These are phyloP conservation scores for Fopius arisanus DNA, from an alignment of 1,140 invertebrate species.

Conservation along the genomic window DNA sequence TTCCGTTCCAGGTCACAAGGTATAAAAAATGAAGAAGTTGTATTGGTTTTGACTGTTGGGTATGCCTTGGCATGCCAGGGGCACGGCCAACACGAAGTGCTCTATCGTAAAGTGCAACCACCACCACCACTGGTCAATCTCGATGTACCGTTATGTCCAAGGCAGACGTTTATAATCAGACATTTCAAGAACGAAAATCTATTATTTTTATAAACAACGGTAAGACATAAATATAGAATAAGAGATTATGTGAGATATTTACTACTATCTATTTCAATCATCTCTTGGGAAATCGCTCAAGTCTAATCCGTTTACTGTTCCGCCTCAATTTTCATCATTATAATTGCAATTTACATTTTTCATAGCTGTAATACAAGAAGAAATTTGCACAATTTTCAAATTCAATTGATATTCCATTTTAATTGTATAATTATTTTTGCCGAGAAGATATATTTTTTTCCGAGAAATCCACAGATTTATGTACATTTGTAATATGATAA, in stretches of 20 bases:
- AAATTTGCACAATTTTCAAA: no score
- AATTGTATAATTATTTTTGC: no score
- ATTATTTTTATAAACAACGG: background rate
- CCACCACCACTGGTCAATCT: constrained; percentile 12
- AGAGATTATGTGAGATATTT: no score
- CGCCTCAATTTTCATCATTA: no score
- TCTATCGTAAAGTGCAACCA: constrained; percentile 11
- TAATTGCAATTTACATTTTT: no score
- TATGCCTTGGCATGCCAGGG: background rate
- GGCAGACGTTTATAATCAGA: constrained; percentile 2
- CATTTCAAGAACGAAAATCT: background rate
- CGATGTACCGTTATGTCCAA: background rate
- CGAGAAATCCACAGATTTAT: background rate
- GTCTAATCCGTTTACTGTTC: no score
- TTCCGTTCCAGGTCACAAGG: constrained; percentile 3
- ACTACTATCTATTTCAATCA: no score
- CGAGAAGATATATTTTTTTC: no score
- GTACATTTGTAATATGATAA: background rate
- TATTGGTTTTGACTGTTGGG: background rate
- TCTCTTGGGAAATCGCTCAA: no score
- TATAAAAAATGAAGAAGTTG: background rate
- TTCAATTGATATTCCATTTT: no score
- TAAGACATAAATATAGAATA: background rate
- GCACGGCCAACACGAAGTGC: constrained; percentile 2
- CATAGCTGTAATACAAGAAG: no score